Evolutionary conservation across 2,797 vertebrate genomes (phyloP), one percentile per base, ranked within the genome.

Genomic region (Argya squamiceps): DNA sequence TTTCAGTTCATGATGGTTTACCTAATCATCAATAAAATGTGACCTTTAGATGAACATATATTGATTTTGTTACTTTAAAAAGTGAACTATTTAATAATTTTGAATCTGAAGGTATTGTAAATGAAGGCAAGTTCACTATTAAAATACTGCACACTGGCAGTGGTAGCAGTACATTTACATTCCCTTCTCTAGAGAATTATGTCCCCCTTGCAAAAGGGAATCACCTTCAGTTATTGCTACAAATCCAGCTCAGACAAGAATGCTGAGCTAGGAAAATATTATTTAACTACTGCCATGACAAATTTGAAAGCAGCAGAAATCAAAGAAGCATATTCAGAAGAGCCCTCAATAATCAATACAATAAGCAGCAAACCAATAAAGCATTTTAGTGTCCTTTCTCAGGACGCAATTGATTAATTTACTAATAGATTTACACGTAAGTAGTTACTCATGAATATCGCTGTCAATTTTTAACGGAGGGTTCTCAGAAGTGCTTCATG

Each of bases 121-220:
- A 84, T 50, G n/a, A 96, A 96, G 92, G 92, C 29, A 93, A 91
- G 73, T 91, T 95, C 86, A 79, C 41, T 95, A 62, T 89, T 82
- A 97, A 84, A 96, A 96, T 76, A 97, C 49, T 91, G 73, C 60
- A 88, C 75, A 92, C 74, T 65, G 88, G 87, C 90, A 96, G 56
- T 69, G 65, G 86, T 84, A 92, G 69, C 83, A 81, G 77, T 36
- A 50, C 39, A 67, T 92, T 89, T 36, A 55, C 30, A 69, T 90
- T 83, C 60, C 63, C 23, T 90, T 84, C 87, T 92, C 92, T 43
- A 73, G 85, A 95, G 80, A 92, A 76, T 55, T 90, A 89, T 32
- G 24, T 27, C 49, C 18, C 26, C 36, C 60, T 81, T 70, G 75
- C 73, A 94, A 92, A 84, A 87, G 37, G 81, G 87, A 95, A 83